Percentiles rank a stretch among this genome's conserved stretches.
Evolutionary conservation across 2,888 invertebrate species (phyloP).

Genomic region (Philereme vetulata): DNA sequence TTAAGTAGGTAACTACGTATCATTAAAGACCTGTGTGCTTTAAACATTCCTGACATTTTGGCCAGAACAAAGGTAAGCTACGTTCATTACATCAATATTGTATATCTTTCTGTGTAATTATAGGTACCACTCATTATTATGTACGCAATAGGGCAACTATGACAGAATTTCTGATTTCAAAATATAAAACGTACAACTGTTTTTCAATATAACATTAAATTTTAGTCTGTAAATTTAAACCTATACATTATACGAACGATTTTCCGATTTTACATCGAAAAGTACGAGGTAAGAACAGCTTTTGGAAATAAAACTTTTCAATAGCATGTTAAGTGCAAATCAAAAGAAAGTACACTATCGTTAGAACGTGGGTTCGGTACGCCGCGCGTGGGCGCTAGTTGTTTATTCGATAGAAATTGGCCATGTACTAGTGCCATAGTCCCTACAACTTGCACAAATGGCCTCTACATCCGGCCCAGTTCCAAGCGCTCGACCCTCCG

Average conservation of each 20-base stretch:
- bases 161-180: too few species aligned
- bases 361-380: conserved; percentile 43
- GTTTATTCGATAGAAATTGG: conserved; percentile 53
- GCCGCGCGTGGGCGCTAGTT: conserved; percentile 49
- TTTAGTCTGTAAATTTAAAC: too few species aligned
- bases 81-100: conserved; percentile 18
- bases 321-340: conserved; percentile 21
- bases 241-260: too few species aligned
- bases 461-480: conserved; percentile 50
- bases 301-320: conserved; percentile 4
- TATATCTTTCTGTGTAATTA: conserved; percentile 4
- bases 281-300: too few species aligned
- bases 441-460: conserved; percentile 49
- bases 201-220: too few species aligned
- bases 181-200: too few species aligned
- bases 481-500: conserved; percentile 40
- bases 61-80: conserved; percentile 20
- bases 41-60: conserved; percentile 25
- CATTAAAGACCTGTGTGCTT: background rate
- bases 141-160: background rate
- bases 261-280: too few species aligned
- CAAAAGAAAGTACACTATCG: conserved; percentile 35
- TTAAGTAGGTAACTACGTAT: background rate
- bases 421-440: conserved; percentile 47
- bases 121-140: background rate